Percentiles rank a stretch among this genome's conserved stretches.
These are phyloP conservation scores for Leptinotarsa undecemlineata DNA, from an alignment of 1,140 invertebrate genomes.

Conservation along the genomic window DNA sequence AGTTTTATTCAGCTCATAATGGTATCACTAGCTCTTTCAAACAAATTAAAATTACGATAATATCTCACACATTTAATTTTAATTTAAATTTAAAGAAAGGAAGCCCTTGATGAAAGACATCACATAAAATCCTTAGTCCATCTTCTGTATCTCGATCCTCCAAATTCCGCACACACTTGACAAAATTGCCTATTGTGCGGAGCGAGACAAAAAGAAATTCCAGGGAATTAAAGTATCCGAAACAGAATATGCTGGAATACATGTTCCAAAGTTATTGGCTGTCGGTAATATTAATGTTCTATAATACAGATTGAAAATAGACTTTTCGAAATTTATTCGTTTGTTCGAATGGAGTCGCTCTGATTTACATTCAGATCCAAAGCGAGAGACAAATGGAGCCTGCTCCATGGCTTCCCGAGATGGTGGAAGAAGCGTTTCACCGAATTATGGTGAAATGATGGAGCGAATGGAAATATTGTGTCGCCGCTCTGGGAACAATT, in stretches of 20 bases:
- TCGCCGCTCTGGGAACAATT: not conserved
- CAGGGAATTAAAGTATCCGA: not conserved
- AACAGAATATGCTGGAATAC: conserved; percentile 45
- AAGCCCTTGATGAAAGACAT: too few relatives aligned
- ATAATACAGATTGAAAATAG: conserved; percentile 48
- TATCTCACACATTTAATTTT: too few relatives aligned
- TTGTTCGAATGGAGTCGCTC: conserved; percentile 37
- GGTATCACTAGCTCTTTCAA: too few relatives aligned
- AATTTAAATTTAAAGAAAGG: too few relatives aligned
- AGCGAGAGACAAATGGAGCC: conserved; percentile 36
- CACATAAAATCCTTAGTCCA: not conserved
- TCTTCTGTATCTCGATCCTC: not conserved
- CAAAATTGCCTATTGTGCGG: not conserved
- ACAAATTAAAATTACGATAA: too few relatives aligned
- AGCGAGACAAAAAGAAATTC: not conserved
- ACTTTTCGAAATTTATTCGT: conserved; percentile 46
- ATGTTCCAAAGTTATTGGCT: conserved; percentile 46
- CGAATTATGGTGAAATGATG: conserved; percentile 22
- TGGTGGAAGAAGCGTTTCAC: conserved; percentile 11
- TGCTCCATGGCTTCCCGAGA: conserved; percentile 21
- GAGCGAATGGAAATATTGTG: conserved; percentile 22
- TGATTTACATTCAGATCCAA: conserved; percentile 40
- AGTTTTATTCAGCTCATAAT: too few relatives aligned
- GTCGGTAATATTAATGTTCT: conserved; percentile 48
- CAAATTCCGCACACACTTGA: not conserved